Conservation (phyloP, 2,888 invertebrate species). For the Agriotes lineatus region DNA sequence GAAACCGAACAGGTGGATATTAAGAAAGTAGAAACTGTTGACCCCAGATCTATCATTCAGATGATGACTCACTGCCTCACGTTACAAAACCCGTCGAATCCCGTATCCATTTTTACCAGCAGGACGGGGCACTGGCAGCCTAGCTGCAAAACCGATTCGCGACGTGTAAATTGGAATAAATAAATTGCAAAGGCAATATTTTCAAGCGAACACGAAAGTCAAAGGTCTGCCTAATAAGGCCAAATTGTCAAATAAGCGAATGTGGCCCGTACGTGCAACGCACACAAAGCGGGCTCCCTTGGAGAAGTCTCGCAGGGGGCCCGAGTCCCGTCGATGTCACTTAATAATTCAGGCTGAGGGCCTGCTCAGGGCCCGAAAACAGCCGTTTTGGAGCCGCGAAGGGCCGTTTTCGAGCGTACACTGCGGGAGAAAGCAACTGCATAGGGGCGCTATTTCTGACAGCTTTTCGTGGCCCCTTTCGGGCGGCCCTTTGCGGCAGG, state of each 20-base stretch:
- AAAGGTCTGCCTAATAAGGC: conserved; percentile 63
- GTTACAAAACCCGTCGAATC: conserved; percentile 51
- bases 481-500: not conserved
- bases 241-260: conserved; percentile 59
- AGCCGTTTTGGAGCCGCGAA: no score
- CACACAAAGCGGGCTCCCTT: conserved; percentile 36
- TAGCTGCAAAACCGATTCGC: not conserved
- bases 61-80: conserved; percentile 57
- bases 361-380: no score
- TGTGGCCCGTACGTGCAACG: conserved; percentile 57
- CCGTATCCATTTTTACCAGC: conserved; percentile 24
- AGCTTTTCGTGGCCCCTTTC: not conserved
- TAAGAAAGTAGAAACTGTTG: conserved; percentile 58
- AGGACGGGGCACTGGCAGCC: not conserved
- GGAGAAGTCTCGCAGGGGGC: not conserved
- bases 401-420: conserved; percentile 15
- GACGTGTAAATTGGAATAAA: conserved; percentile 10
- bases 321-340: conserved; percentile 5
- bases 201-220: conserved; percentile 50
- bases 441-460: conserved; percentile 27
- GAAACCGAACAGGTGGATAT: conserved; percentile 45
- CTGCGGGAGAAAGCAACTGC: conserved; percentile 38
- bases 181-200: conserved; percentile 20
- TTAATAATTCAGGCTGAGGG: conserved; percentile 27
- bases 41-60: conserved; percentile 57